Evolutionary conservation across 2,888 invertebrate species (phyloP).

Genomic region (Caenorhabditis plicata): DNA sequence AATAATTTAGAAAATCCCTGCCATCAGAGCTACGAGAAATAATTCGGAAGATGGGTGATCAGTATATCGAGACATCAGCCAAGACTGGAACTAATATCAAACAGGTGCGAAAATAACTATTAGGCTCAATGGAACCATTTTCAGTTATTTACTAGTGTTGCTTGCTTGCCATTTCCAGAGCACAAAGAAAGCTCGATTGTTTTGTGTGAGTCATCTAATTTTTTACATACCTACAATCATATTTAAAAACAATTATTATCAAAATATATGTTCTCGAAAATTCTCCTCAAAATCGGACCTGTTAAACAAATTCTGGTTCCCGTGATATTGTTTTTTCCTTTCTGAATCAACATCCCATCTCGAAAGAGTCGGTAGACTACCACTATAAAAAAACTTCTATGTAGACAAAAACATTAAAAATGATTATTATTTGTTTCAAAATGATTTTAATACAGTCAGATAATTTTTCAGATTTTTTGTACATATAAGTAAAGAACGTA

Average conservation of each 20-base stretch:
- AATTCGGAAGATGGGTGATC: slow-evolving; percentile 19
- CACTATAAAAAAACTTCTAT: too few species aligned
- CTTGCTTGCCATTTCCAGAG: slow-evolving; percentile 26
- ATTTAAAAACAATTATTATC: neutral
- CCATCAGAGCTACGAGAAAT: slow-evolving; percentile 7
- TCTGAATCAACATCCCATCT: too few species aligned
- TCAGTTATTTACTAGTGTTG: slow-evolving; percentile 18
- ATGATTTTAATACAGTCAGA: too few species aligned
- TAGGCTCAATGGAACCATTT: neutral
- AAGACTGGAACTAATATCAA: slow-evolving; percentile 56
- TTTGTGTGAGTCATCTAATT: slow-evolving; percentile 6
- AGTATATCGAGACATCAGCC: slow-evolving; percentile 49
- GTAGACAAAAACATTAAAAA: too few species aligned
- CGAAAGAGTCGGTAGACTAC: too few species aligned
- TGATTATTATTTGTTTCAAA: too few species aligned
- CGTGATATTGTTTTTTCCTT: too few species aligned
- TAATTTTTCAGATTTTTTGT: too few species aligned
- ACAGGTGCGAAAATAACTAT: slow-evolving; percentile 57
- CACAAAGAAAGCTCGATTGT: slow-evolving; percentile 20
- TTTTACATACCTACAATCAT: slow-evolving; percentile 3
- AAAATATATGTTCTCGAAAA: too few species aligned
- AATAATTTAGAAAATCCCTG: slow-evolving; percentile 13
- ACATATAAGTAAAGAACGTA: too few species aligned
- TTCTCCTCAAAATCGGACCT: too few species aligned
- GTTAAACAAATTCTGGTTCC: too few species aligned